These are phyloP conservation scores for Pachydiplax longipennis DNA, from an alignment of 2,888 invertebrate genomes.

Conservation along the genomic window DNA sequence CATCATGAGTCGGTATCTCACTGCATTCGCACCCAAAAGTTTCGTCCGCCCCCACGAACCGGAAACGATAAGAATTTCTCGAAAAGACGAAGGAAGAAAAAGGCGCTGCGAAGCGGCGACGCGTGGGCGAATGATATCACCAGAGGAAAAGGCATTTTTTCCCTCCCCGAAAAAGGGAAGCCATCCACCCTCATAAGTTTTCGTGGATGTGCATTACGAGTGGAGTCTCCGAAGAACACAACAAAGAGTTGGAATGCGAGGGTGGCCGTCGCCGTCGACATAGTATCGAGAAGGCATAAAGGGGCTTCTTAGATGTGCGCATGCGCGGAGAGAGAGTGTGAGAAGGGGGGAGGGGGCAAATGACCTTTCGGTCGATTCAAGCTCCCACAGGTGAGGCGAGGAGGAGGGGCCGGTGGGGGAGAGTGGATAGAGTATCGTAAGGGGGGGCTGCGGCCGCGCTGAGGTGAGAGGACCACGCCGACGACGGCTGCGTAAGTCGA, in stretches of 20 bases:
- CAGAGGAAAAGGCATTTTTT: neutral
- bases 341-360: constrained; percentile 42
- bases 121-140: neutral
- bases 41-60: no score
- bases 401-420: no score
- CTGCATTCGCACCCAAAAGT: neutral
- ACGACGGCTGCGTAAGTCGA: constrained; percentile 10
- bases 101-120: neutral
- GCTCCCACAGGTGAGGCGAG: constrained; percentile 27
- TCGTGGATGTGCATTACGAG: neutral
- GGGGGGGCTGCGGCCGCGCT: no score
- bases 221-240: neutral
- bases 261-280: constrained; percentile 7
- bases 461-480: no score
- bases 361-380: constrained; percentile 44
- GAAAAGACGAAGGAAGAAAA: no score
- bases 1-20: no score
- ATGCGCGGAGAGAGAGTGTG: constrained; percentile 23
- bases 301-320: neutral
- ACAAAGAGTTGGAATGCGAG: constrained; percentile 26
- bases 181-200: neutral
- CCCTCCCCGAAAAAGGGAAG: neutral
- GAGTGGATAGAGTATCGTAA: no score
- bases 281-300: neutral
- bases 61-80: constrained; percentile 18